Conservation (phyloP, 2,888 invertebrate genomes). For the Horisme vitalbata region DNA sequence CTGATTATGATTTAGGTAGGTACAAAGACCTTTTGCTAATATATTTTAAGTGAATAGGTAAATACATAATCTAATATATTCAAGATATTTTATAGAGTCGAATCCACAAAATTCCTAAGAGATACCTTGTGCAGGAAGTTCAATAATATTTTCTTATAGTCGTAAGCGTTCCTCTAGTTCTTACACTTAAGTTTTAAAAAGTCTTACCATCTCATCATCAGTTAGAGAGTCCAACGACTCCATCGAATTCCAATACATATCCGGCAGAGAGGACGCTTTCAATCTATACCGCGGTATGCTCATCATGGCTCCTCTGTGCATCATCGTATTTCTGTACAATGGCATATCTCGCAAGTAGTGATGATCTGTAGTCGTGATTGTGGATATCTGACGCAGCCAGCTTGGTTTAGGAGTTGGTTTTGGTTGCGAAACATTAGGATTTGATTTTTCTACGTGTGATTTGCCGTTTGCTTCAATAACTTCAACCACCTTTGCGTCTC, state of each 20-base stretch:
- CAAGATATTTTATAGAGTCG: too few relatives aligned
- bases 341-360: slow-evolving; percentile 87
- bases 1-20: too few relatives aligned
- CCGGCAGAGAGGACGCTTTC: slow-evolving; percentile 93
- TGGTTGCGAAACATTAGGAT: slow-evolving; percentile 30
- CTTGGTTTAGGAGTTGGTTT: slow-evolving; percentile 32
- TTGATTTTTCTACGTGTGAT: slow-evolving; percentile 27
- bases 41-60: too few relatives aligned
- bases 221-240: slow-evolving; percentile 84
- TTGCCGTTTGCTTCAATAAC: slow-evolving; percentile 1
- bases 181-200: too few relatives aligned
- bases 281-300: slow-evolving; percentile 91
- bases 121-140: too few relatives aligned
- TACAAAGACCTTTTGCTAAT: too few relatives aligned
- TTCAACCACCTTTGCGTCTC: too few relatives aligned
- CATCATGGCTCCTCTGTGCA: slow-evolving; percentile 93
- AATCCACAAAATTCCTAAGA: too few relatives aligned
- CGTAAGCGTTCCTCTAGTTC: too few relatives aligned
- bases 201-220: slow-evolving; percentile 87
- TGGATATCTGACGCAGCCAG: slow-evolving; percentile 74
- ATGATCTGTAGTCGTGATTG: slow-evolving; percentile 71
- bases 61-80: too few relatives aligned
- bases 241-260: slow-evolving; percentile 93
- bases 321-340: slow-evolving; percentile 90
- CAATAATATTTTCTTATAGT: too few relatives aligned